Evolutionary conservation across 1,140 invertebrate genomes (phyloP), one percentile per base, ranked within the genome.

Genomic region (Trypoxylus dichotomus): DNA sequence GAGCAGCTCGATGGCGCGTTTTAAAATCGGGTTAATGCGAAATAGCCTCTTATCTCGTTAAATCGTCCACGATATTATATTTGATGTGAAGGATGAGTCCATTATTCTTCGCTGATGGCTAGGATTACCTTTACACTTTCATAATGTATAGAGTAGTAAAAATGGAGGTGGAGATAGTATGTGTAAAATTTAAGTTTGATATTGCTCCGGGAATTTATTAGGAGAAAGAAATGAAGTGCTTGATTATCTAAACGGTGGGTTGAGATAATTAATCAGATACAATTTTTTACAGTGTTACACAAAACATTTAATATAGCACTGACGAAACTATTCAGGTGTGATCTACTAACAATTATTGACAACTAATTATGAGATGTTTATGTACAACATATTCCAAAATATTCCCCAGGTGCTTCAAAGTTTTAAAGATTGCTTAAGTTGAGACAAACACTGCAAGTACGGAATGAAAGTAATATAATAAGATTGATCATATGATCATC

Each of bases 51-150:
- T 32, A 71, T 71, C 63, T 32, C 63, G 25, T 71, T 71, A 71
- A 71, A 71, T 71, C 63, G 25, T 27, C 63, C 63, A 32, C 21
- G 29, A 71, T 71, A 32, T 71, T 29, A 71, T 71, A 71, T 29
- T 71, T 71, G 25, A 71, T 71, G 29, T 71, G 63, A 32, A 32
- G 24, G 63, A 71, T 71, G 63, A 71, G 63, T 71, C 63, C 63
- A 71, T 71, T 71, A 71, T 19, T 71, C 29, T 27, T 7, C 8
- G 25, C 63, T 32, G 63, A 71, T 71, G n/a, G 25, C 63, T 32
- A 32, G 29, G 63, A 71, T 71, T 71, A 32, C 63, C 13, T 71
- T 71, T 71, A 15, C 25, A 54, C 47, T 54, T 54, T 54, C 19
- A 54, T 54, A 19, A 54, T 19, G 19, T 54, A 54, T 54, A 54